A percentile compares a stretch with the other conserved stretches of the same genome.
phyloP scores from a whole-genome alignment of 2,797 vertebrate species.

The Characodon lateralis region DNA sequence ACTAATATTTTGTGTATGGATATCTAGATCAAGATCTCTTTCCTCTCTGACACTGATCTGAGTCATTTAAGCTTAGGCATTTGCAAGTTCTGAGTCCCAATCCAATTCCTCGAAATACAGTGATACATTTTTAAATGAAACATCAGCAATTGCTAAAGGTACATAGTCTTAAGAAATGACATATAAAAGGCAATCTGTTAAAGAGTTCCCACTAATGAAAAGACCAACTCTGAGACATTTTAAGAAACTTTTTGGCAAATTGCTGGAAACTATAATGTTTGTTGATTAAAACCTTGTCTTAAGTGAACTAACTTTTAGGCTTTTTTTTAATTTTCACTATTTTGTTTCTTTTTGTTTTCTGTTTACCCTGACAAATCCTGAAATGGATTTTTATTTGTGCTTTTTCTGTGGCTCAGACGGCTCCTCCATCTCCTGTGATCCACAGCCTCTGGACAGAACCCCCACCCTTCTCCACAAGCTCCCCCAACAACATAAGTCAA shows the following conservation, averaged over 20 bases:
- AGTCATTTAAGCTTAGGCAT: neutral
- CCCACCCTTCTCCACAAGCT: slow-evolving; percentile 71
- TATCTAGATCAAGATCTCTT: too few species aligned
- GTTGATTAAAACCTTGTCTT: neutral
- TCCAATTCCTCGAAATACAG: neutral
- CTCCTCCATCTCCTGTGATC: slow-evolving; percentile 86
- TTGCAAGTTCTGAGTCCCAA: neutral
- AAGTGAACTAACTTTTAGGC: neutral
- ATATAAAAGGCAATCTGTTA: neutral
- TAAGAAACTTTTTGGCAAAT: neutral
- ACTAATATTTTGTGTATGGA: neutral
- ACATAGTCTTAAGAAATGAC: neutral
- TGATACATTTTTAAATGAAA: neutral
- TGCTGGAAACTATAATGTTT: neutral
- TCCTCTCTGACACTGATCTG: neutral
- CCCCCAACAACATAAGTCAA: slow-evolving; percentile 85
- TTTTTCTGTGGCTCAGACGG: slow-evolving; percentile 76
- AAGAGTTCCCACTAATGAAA: neutral
- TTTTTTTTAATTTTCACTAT: neutral
- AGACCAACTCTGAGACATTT: neutral
- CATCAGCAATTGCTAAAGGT: neutral
- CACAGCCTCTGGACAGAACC: slow-evolving; percentile 89
- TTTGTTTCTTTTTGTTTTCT: neutral
- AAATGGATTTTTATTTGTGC: neutral
- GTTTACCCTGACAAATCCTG: neutral